Percentiles rank a stretch among this genome's conserved stretches.
These are phyloP conservation scores for Panzeria rudis DNA, from an alignment of 2,888 invertebrate genomes.

Conservation along the genomic window DNA sequence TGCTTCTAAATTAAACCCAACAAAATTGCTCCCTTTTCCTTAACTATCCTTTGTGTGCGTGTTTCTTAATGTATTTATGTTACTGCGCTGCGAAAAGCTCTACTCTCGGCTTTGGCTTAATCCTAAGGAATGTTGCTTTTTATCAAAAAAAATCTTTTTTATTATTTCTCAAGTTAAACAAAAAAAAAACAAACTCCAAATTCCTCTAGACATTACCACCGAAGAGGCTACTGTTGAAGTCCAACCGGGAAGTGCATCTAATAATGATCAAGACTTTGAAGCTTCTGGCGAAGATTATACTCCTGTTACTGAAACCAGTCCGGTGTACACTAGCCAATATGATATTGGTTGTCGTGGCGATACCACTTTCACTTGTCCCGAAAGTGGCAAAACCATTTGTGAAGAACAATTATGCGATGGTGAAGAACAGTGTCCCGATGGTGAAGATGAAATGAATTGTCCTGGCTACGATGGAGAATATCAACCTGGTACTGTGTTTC, in stretches of 20 bases:
- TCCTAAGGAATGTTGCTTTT: slow-evolving; percentile 36
- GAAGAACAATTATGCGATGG: slow-evolving; percentile 81
- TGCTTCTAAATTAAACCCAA: not conserved
- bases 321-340: slow-evolving; percentile 61
- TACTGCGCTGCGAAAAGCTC: slow-evolving; percentile 25
- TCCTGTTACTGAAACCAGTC: slow-evolving; percentile 73
- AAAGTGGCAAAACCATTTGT: slow-evolving; percentile 78
- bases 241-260: slow-evolving; percentile 28
- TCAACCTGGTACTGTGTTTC: slow-evolving; percentile 71
- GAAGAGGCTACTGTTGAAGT: slow-evolving; percentile 15
- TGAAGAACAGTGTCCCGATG: slow-evolving; percentile 79
- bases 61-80: slow-evolving; percentile 19
- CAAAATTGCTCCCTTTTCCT: not conserved
- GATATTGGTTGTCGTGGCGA: slow-evolving; percentile 80
- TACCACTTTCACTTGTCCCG: slow-evolving; percentile 77
- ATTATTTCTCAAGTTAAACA: not conserved
- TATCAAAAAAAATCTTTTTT: not conserved
- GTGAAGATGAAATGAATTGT: slow-evolving; percentile 82
- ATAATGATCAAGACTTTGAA: slow-evolving; percentile 57
- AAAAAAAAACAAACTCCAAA: slow-evolving; percentile 38
- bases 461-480: slow-evolving; percentile 47
- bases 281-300: slow-evolving; percentile 74
- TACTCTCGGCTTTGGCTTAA: slow-evolving; percentile 41
- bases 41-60: slow-evolving; percentile 24
- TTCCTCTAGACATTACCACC: slow-evolving; percentile 48